These are phyloP conservation scores for Drosophila orena DNA, from an alignment of 1,140 invertebrate genomes.

Conservation along the genomic window DNA sequence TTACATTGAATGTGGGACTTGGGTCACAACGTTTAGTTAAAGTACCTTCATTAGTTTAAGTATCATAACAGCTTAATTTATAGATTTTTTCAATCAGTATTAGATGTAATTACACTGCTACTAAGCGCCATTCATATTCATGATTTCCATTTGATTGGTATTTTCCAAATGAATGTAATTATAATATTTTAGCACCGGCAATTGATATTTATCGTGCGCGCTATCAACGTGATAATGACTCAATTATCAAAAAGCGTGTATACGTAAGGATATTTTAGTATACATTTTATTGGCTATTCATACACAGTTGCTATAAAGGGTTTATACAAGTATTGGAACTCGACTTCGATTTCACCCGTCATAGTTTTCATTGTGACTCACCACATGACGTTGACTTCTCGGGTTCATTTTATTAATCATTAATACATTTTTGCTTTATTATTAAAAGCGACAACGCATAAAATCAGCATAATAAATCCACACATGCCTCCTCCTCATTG, in stretches of 20 bases:
- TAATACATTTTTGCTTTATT: conserved; percentile 60
- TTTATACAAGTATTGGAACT: neutral
- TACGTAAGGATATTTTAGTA: too few relatives aligned
- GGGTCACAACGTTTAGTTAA: too few relatives aligned
- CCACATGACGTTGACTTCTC: conserved; percentile 7
- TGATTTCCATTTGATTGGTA: neutral
- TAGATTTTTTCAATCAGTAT: neutral
- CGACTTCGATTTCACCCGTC: conserved; percentile 4
- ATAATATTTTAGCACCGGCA: neutral
- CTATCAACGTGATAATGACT: neutral
- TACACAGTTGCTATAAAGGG: neutral
- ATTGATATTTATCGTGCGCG: neutral
- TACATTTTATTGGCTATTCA: neutral
- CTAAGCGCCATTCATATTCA: neutral
- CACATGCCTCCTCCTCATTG: conserved; percentile 28
- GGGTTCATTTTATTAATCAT: conserved; percentile 57
- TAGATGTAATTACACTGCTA: neutral
- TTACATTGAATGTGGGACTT: too few relatives aligned
- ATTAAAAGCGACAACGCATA: conserved; percentile 73
- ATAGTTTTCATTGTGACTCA: conserved; percentile 29
- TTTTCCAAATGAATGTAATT: neutral
- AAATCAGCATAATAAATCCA: conserved; percentile 74
- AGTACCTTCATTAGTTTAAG: neutral
- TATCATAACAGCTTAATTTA: neutral
- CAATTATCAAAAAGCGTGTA: neutral